These are phyloP conservation scores for Andrena praecox DNA, from an alignment of 2,888 invertebrate species.

Conservation along the genomic window DNA sequence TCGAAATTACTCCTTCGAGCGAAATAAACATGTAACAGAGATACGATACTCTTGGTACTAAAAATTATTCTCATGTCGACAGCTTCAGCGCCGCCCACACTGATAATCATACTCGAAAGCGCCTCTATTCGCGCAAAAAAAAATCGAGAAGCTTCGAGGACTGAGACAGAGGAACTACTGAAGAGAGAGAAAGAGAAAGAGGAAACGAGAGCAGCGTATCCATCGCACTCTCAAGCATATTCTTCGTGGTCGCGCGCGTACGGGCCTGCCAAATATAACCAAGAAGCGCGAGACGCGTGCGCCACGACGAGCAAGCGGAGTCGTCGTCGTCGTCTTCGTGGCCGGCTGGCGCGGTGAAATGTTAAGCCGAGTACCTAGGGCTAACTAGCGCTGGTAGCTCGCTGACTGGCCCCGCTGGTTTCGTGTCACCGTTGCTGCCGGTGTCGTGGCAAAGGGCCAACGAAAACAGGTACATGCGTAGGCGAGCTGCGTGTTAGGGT, in stretches of 20 bases:
- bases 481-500: conserved; percentile 49
- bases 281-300: conserved; percentile 64
- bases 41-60: too few relatives aligned
- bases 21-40: too few relatives aligned
- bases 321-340: conserved; percentile 10
- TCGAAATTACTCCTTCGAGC: too few relatives aligned
- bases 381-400: conserved; percentile 46
- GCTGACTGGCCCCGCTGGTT: conserved; percentile 20
- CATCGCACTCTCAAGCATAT: conserved; percentile 27
- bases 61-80: neutral
- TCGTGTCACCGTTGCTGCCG: conserved; percentile 59
- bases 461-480: conserved; percentile 66
- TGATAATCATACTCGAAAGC: neutral
- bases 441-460: conserved; percentile 64
- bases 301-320: conserved; percentile 44
- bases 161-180: neutral
- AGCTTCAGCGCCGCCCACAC: neutral
- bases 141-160: neutral
- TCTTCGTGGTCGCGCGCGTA: conserved; percentile 47
- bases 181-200: neutral
- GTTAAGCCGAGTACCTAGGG: conserved; percentile 60
- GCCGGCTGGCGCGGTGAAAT: conserved; percentile 58
- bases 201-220: neutral
- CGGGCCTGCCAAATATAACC: conserved; percentile 71
- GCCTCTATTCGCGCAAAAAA: neutral